These are phyloP conservation scores for Sycophila sp. DNA, from an alignment of 1,140 invertebrate genomes.

Conservation along the genomic window DNA sequence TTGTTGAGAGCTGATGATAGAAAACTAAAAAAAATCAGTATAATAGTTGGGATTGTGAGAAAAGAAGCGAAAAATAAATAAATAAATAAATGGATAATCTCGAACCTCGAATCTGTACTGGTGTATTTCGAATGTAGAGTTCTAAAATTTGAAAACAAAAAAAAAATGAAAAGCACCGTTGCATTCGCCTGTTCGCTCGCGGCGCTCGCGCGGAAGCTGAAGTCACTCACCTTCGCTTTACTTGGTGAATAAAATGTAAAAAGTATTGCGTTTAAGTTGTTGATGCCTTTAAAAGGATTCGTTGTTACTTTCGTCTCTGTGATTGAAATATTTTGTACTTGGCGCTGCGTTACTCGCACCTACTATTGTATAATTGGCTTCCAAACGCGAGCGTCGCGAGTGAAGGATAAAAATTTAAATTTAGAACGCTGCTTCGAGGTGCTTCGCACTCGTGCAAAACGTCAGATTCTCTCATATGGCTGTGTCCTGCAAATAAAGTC, in stretches of 20 bases:
- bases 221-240: neutral
- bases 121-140: constrained; percentile 30
- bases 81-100: constrained; percentile 20
- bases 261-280: neutral
- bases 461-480: constrained; percentile 37
- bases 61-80: constrained; percentile 1
- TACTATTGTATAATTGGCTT: too few relatives aligned
- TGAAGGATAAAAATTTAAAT: constrained; percentile 16
- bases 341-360: neutral
- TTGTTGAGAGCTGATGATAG: constrained; percentile 47
- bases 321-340: neutral
- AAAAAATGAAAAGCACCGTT: neutral
- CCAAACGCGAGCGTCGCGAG: neutral
- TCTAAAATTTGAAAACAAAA: constrained; percentile 29
- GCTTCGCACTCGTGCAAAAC: constrained; percentile 32
- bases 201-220: neutral
- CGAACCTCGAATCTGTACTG: constrained; percentile 45
- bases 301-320: neutral
- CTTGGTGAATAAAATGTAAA: neutral
- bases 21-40: constrained; percentile 39
- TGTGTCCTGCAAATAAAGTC: constrained; percentile 36
- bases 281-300: neutral
- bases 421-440: constrained; percentile 31
- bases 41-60: too few relatives aligned
- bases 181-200: neutral